These are phyloP conservation scores for Scomberomorus guttatus DNA, from an alignment of 2,797 vertebrate species.

Conservation along the genomic window DNA sequence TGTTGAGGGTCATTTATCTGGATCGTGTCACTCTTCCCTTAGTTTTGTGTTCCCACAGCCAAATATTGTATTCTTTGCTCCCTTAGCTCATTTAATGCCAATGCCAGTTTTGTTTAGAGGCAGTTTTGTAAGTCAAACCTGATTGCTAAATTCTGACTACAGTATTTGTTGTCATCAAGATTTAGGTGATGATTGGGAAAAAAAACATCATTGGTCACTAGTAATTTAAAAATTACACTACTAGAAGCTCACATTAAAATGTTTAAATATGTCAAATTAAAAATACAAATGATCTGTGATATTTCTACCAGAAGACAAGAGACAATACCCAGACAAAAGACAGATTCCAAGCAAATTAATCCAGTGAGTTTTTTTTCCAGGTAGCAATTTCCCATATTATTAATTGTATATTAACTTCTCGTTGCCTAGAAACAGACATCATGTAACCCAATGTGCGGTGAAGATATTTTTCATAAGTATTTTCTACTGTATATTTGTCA, in stretches of 20 bases:
- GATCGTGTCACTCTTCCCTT: background rate
- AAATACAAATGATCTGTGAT: constrained; percentile 50
- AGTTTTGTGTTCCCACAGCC: constrained; percentile 27
- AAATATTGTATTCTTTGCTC: constrained; percentile 14
- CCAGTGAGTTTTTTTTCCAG: constrained; percentile 73
- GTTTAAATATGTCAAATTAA: constrained; percentile 34
- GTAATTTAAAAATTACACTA: constrained; percentile 32
- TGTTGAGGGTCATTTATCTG: background rate
- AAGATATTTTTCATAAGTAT: constrained; percentile 73
- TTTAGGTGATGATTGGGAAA: constrained; percentile 19
- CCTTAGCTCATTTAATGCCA: constrained; percentile 32
- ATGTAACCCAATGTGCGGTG: constrained; percentile 59
- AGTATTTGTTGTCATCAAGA: constrained; percentile 19
- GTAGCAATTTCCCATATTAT: constrained; percentile 83
- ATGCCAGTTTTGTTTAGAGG: constrained; percentile 21
- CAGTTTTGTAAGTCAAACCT: constrained; percentile 13
- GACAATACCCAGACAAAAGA: constrained; percentile 44
- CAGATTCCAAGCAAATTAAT: constrained; percentile 76
- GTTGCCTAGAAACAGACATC: constrained; percentile 86
- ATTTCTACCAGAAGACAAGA: constrained; percentile 69
- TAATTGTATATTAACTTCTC: constrained; percentile 85
- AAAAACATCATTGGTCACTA: constrained; percentile 28
- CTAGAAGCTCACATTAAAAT: constrained; percentile 7
- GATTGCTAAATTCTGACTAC: constrained; percentile 1
- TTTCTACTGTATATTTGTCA: constrained; percentile 78